A percentile compares a stretch with the other conserved stretches of the same genome.
These are phyloP conservation scores for Cyprinodon diabolis DNA, from an alignment of 2,797 vertebrate species.

Conservation along the genomic window DNA sequence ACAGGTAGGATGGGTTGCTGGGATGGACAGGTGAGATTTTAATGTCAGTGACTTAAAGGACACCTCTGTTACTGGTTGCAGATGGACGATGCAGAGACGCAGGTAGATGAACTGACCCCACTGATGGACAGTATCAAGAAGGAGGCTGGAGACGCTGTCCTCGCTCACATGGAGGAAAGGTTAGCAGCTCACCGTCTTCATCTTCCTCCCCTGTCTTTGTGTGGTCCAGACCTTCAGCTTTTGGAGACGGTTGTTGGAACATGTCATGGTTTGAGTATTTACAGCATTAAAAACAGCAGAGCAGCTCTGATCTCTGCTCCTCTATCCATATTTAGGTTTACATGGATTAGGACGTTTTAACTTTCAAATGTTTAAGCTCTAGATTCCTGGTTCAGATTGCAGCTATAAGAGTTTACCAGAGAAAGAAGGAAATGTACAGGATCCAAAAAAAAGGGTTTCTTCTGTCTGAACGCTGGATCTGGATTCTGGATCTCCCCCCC, in stretches of 20 bases:
- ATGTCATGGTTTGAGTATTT: too few relatives aligned
- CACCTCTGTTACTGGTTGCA: constrained; percentile 26
- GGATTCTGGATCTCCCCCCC: background rate
- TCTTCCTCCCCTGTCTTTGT: background rate
- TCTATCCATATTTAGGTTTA: too few relatives aligned
- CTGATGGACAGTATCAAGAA: constrained; percentile 51
- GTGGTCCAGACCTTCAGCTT: background rate
- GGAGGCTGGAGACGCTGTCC: constrained; percentile 50
- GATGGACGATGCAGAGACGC: constrained; percentile 44
- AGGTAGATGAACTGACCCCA: constrained; percentile 43
- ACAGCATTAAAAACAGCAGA: too few relatives aligned
- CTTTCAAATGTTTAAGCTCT: background rate
- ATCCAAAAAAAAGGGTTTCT: background rate
- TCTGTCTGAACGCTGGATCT: background rate
- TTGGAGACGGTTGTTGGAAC: too few relatives aligned
- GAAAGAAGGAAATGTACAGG: background rate
- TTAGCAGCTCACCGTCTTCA: constrained; percentile 15
- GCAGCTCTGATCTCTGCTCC: background rate
- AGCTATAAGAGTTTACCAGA: background rate
- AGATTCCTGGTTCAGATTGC: background rate
- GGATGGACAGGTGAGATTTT: background rate
- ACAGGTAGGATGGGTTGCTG: background rate
- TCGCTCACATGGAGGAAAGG: constrained; percentile 70
- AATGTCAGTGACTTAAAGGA: background rate
- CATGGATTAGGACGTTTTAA: too few relatives aligned